Evolutionary conservation across 2,113 vertebrate genomes (phyloP).

Genomic region (Tragelaphus imberbis): DNA sequence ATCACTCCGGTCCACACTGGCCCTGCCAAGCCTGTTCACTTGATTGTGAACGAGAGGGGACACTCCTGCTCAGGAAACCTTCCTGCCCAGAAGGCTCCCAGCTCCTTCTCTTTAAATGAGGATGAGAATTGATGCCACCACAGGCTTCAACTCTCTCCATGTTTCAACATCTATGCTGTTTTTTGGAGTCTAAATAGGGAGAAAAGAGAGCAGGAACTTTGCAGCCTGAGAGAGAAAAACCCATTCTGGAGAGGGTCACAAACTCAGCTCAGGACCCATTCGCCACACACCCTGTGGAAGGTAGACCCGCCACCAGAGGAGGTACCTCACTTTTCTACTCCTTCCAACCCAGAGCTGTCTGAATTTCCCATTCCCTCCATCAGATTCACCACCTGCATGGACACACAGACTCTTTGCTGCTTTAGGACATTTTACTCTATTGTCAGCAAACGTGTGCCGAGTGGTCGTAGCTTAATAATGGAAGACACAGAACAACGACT

Average conservation of each 20-base stretch:
- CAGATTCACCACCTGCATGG: background rate
- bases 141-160: background rate
- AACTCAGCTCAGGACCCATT: constrained; percentile 46
- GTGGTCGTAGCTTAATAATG: background rate
- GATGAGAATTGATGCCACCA: background rate
- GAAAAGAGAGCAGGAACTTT: constrained; percentile 74
- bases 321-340: constrained; percentile 54
- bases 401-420: background rate
- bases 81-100: background rate
- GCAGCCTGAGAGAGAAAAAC: constrained; percentile 69
- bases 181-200: constrained; percentile 72
- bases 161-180: background rate
- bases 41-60: background rate
- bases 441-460: background rate
- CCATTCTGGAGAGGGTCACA: constrained; percentile 72
- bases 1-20: fast-evolving
- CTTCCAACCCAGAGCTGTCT: background rate
- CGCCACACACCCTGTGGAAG: too few relatives aligned
- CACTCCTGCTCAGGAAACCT: background rate
- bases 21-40: background rate
- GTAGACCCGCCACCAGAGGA: constrained; percentile 57
- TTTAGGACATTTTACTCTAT: background rate
- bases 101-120: background rate
- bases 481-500: background rate
- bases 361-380: background rate